These are phyloP conservation scores for Ectropis crepuscularia DNA, from an alignment of 2,888 invertebrate genomes.

Conservation along the genomic window DNA sequence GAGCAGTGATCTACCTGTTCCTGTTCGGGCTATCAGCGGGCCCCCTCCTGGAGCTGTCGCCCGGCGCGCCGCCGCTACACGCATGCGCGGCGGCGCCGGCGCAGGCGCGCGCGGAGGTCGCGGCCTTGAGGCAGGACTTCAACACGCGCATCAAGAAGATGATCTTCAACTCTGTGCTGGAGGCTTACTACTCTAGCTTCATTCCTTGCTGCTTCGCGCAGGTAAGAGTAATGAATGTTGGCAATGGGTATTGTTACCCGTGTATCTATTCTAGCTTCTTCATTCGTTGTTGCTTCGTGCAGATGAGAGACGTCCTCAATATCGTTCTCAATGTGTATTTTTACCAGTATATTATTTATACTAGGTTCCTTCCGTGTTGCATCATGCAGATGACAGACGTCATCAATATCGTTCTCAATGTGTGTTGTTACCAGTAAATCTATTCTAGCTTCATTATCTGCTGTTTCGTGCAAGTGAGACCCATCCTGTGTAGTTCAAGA, in stretches of 20 bases:
- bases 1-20: conserved; percentile 90
- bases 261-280: too few relatives aligned
- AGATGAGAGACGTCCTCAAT: background rate
- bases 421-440: background rate
- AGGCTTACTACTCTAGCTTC: conserved; percentile 95
- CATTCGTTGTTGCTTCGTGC: too few relatives aligned
- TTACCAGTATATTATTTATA: background rate
- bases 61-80: conserved; percentile 87
- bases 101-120: conserved; percentile 93
- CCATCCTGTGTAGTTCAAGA: too few relatives aligned
- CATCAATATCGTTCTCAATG: background rate
- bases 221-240: conserved; percentile 79
- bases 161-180: conserved; percentile 92
- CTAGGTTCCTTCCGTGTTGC: background rate
- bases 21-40: conserved; percentile 92
- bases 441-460: background rate
- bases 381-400: background rate
- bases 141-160: conserved; percentile 95
- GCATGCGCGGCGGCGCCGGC: conserved; percentile 90
- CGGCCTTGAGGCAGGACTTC: conserved; percentile 93
- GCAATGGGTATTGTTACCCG: too few relatives aligned
- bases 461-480: background rate
- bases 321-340: background rate
- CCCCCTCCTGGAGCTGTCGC: conserved; percentile 89
- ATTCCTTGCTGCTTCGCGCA: conserved; percentile 96